phyloP scores from a whole-genome alignment of 2,888 invertebrate species.

The Ditula angustiorana region DNA sequence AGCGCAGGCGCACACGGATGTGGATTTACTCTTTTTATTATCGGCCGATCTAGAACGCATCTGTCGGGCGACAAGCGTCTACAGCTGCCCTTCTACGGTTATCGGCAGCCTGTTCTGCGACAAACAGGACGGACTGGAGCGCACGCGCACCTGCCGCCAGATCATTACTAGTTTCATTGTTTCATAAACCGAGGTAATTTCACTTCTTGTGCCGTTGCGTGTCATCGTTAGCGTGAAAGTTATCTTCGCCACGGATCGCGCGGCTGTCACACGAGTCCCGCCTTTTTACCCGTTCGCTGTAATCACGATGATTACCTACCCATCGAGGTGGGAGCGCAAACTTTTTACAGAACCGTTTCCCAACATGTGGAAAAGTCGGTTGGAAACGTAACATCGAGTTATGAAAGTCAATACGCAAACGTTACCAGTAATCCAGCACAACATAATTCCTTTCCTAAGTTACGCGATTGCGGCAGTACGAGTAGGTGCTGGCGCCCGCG shows the following conservation, averaged over 20 bases:
- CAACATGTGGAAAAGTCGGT: conserved; percentile 78
- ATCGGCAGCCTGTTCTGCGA: conserved; percentile 59
- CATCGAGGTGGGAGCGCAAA: conserved; percentile 74
- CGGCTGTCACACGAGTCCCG: conserved; percentile 65
- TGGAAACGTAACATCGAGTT: conserved; percentile 79
- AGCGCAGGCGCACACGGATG: conserved; percentile 74
- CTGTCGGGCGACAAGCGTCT: conserved; percentile 75
- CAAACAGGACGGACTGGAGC: conserved; percentile 57
- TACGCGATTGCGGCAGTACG: conserved; percentile 55
- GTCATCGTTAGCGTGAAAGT: conserved; percentile 69
- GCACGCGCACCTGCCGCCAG: conserved; percentile 70
- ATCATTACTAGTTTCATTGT: conserved; percentile 42
- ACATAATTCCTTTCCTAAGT: conserved; percentile 62
- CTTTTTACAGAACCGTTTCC: conserved; percentile 75
- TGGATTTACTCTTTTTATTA: conserved; percentile 79
- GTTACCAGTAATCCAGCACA: conserved; percentile 67
- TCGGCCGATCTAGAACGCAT: conserved; percentile 81
- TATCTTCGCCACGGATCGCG: conserved; percentile 63
- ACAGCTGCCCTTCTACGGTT: conserved; percentile 78
- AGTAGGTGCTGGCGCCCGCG: conserved; percentile 14
- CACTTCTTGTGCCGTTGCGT: conserved; percentile 59
- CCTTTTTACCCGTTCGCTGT: conserved; percentile 64
- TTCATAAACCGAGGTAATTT: conserved; percentile 50
- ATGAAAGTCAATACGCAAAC: conserved; percentile 80
- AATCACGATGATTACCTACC: conserved; percentile 72